These are phyloP conservation scores for Erythrolamprus reginae DNA, from an alignment of 2,113 vertebrate species.

Conservation along the genomic window DNA sequence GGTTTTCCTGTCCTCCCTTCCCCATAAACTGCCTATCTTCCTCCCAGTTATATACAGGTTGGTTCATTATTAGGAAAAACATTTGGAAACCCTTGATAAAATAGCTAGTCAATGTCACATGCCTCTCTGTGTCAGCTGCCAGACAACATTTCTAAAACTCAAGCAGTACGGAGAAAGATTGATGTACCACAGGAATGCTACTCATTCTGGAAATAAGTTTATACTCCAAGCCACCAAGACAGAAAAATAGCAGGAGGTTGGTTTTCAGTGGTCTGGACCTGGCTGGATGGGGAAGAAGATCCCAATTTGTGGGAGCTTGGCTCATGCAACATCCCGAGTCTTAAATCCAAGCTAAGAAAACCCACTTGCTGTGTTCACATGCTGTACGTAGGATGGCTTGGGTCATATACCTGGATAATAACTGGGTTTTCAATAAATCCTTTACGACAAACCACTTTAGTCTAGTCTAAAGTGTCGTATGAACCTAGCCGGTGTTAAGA, in stretches of 20 bases:
- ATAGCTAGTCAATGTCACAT: constrained; percentile 10
- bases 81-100: constrained; percentile 22
- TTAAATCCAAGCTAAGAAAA: not conserved
- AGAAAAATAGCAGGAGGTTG: constrained; percentile 23
- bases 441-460: not conserved
- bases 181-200: constrained; percentile 37
- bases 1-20: not conserved
- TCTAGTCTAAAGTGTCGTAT: not conserved
- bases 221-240: constrained; percentile 12
- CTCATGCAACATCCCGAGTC: not conserved
- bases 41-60: not conserved
- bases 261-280: not conserved
- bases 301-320: not conserved
- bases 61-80: constrained; percentile 2
- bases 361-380: not conserved
- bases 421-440: not conserved
- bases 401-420: not conserved
- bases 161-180: constrained; percentile 18
- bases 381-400: not conserved
- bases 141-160: constrained; percentile 9
- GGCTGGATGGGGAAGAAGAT: constrained; percentile 16
- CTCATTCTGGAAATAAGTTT: constrained; percentile 34
- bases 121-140: constrained; percentile 12
- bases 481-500: not conserved
- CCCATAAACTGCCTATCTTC: not conserved